Conservation (phyloP, 53 echinoderm and acorn worm species). For the Holothuria scabra region DNA sequence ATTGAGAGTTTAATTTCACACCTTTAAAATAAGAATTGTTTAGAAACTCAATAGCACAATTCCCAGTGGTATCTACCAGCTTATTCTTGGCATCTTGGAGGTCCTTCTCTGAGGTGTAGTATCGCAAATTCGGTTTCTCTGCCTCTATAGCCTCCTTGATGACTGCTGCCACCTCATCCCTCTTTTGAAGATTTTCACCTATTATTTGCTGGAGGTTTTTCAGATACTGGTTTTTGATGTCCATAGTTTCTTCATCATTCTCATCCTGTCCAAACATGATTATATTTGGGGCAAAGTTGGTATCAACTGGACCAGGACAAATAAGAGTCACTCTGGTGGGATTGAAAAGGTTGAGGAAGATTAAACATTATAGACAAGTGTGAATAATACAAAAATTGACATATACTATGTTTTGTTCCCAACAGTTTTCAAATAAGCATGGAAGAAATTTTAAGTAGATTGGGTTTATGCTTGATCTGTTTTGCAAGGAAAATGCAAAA, state of each 20-base stretch:
- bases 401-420: too few relatives aligned
- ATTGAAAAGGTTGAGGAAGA: too few relatives aligned
- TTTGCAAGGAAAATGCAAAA: too few relatives aligned
- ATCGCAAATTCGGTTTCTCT: constrained; percentile 7
- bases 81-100: neutral
- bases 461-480: too few relatives aligned
- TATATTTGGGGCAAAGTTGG: neutral
- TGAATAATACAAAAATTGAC: too few relatives aligned
- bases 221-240: neutral
- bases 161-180: neutral
- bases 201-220: constrained; percentile 7
- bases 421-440: too few relatives aligned
- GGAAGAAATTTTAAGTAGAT: too few relatives aligned
- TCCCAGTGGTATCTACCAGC: neutral
- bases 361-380: too few relatives aligned
- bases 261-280: neutral
- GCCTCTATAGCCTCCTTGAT: constrained; percentile 12
- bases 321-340: neutral
- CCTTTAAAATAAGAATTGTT: neutral
- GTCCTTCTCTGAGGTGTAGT: neutral
- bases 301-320: constrained; percentile 25
- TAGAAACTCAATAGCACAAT: neutral
- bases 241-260: neutral
- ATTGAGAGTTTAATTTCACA: neutral
- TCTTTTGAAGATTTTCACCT: neutral